Base-by-base conservation (phyloP, 2,113 vertebrate species). In the Semnornis frantzii region DNA sequence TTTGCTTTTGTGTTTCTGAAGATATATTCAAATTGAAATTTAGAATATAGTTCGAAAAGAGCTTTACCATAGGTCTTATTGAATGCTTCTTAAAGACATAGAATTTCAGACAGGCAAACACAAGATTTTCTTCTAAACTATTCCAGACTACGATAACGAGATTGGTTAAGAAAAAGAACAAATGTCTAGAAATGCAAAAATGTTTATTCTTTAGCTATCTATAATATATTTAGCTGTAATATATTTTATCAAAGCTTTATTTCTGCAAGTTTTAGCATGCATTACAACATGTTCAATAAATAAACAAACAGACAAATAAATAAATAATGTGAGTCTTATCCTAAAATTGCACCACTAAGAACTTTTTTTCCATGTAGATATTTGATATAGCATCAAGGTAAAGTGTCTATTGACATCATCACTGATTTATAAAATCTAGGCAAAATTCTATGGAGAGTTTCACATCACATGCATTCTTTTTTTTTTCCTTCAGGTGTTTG, bases 311-410 rank as follows among this genome's bases (percentile, higher is more conserved):
- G n/a, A 37, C 12, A 91, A 91, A 89, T 12, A 82, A 75, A 66
- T 34, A 79, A 87, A 63, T 59, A 94, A 96, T 75, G 28, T 21
- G 66, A 5, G 12, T 48, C 11, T 55, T 27, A 96, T 89, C 48
- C n/a, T 94, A 91, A 91, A 95, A 84, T 92, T 95, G 34, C 37
- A 87, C 17, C 13, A 42, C 24, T 50, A 55, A 71, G 90, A 80
- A 78, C 92, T 71, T 87, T 8, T 31, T 92, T 80, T 92, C 96
- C 77, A 18, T 39, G 74, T 91, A 86, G 37, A 75, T 59, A 76
- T 57, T 25, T 82, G 46, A 71, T 14, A 27, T 78, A 73, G 44
- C 82, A 55, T 34, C 19, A 85, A 83, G 44, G 50, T 54, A 76
- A 75, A 71, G 57, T 81, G 94, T 81, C 93, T 95, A 92, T 37